Percentiles rank a stretch among this genome's conserved stretches.
phyloP scores from a whole-genome alignment of 2,113 vertebrate genomes.

The Caranx ignobilis region DNA sequence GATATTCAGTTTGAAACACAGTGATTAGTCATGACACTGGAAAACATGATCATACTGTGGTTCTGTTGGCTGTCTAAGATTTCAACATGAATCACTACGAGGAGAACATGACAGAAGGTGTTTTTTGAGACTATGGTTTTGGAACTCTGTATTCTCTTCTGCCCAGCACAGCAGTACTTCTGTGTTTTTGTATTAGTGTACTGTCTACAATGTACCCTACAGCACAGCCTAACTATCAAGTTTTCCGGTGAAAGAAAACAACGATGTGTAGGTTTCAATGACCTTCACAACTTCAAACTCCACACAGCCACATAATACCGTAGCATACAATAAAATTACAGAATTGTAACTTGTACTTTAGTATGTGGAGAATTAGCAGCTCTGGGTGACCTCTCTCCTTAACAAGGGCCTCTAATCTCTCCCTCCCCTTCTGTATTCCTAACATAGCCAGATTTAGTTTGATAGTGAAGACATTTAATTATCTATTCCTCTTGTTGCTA shows the following conservation, averaged over 20 bases:
- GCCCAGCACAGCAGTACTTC: not conserved
- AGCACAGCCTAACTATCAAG: not conserved
- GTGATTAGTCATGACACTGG: constrained; percentile 25
- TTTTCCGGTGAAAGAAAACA: constrained; percentile 1
- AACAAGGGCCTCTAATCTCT: constrained; percentile 27
- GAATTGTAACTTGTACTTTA: not conserved
- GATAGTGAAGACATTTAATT: constrained; percentile 43
- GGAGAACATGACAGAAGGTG: not conserved
- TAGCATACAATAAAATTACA: constrained; percentile 2
- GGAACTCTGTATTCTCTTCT: not conserved
- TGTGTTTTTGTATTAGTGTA: not conserved
- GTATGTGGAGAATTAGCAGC: constrained; percentile 19
- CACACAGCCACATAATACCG: not conserved
- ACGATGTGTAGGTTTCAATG: constrained; percentile 26
- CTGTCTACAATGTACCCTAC: not conserved
- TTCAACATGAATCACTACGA: constrained; percentile 17
- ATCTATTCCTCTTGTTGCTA: constrained; percentile 43
- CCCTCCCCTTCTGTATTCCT: constrained; percentile 40
- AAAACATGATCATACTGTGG: constrained; percentile 33
- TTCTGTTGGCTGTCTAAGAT: constrained; percentile 31
- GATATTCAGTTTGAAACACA: constrained; percentile 30
- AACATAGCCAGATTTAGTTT: constrained; percentile 47
- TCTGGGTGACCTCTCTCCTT: constrained; percentile 34
- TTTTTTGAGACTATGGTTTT: not conserved
- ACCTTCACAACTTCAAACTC: constrained; percentile 4